phyloP scores from a whole-genome alignment of 2,113 vertebrate genomes.

The Eurypyga helias region DNA sequence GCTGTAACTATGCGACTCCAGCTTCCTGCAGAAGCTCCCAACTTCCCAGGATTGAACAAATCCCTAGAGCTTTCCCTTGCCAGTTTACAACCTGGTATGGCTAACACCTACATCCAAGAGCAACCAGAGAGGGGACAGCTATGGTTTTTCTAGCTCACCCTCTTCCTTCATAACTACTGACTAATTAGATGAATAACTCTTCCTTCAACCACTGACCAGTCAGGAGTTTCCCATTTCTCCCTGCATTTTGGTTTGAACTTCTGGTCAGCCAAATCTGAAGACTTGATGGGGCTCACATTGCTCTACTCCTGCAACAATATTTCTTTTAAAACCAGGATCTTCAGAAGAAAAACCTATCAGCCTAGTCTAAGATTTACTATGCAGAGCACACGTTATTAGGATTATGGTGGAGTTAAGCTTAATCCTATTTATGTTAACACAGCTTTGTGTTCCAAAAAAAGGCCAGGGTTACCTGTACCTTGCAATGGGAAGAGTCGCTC shows the following conservation, averaged over 20 bases:
- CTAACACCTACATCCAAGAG: not conserved
- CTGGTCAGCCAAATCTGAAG: not conserved
- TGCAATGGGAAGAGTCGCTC: not conserved
- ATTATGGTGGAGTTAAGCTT: constrained; percentile 60
- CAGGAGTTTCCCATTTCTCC: not conserved
- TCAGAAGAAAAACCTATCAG: not conserved
- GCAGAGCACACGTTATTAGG: constrained; percentile 33
- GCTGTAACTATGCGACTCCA: not conserved
- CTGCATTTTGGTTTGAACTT: not conserved
- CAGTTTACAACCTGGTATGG: not conserved
- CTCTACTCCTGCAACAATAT: not conserved
- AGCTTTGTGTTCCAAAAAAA: constrained; percentile 72
- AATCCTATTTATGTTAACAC: constrained; percentile 68
- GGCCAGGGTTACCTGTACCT: constrained; percentile 28
- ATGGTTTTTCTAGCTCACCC: not conserved
- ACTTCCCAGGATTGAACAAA: not conserved
- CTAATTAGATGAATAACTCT: not conserved
- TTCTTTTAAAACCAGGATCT: not conserved
- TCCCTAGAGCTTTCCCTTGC: not conserved
- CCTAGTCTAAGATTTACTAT: not conserved
- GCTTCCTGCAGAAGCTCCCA: not conserved
- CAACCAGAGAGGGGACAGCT: not conserved
- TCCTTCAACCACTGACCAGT: not conserved
- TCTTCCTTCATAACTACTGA: not conserved
- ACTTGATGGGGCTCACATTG: not conserved